Base-by-base conservation (phyloP, 2,113 vertebrate genomes). In the Ceyx margarethae region DNA sequence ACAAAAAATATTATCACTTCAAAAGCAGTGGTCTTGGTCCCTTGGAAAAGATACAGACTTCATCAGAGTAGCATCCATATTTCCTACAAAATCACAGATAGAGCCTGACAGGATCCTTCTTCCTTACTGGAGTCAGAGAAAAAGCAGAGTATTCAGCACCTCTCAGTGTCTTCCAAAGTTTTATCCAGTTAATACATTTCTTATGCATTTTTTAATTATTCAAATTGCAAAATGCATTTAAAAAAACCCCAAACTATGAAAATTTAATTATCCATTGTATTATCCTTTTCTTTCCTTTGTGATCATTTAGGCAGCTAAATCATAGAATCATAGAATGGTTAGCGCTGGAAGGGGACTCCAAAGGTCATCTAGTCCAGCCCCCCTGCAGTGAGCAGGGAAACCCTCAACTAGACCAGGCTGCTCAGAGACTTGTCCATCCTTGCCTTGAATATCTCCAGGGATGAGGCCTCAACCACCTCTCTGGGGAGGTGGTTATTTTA, bases 1-100 rank as follows among this genome's bases (percentile, higher is more conserved):
- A 66, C 25, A 91, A 91, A 91, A 78, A 72, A 67, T 29, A 81
- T 48, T 84, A 89, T 43, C 54, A 83, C 66, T 95, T 96, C 83
- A 89, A 94, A 95, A 95, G 89, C 69, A 73, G 61, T 65, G 65
- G 37, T 68, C 56, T 87, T 48, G 13, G 88, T 89, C 78, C 60
- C 72, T 80, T 93, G 74, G 45, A 84, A 76, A 37, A 56, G 81
- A 81, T 83, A 81, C 37, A 91, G 77, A 48, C 22, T 92, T 93
- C 67, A 87, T 85, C 85, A 89, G 72, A 86, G 81, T 91, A 91
- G 84, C 90, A 91, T 82, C 58, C 31, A 22, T 84, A 33, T 33
- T 33, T 58, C 78, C 68, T 85, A 87, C 28, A 94, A 91, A 93
- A 89, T 43, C 42, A 86, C 2, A 3, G 19, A 28, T 6, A 77